phyloP scores from a whole-genome alignment of 2,797 vertebrate genomes.

The Sphenodon punctatus region DNA sequence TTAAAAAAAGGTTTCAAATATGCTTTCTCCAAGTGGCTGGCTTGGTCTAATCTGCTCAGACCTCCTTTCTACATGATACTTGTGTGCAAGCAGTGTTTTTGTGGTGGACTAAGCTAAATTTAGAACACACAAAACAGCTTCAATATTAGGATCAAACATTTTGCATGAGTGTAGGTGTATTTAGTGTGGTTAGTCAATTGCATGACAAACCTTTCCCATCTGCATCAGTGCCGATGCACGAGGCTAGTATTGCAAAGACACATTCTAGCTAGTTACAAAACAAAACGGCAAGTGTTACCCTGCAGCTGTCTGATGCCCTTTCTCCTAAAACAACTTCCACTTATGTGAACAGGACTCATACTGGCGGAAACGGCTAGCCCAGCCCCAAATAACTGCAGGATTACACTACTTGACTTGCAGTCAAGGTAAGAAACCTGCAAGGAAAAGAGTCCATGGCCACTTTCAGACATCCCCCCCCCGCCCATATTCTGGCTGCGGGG shows the following conservation, averaged over 20 bases:
- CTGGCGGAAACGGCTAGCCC: no score
- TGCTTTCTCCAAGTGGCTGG: neutral
- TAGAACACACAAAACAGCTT: neutral
- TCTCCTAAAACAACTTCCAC: no score
- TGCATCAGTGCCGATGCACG: neutral
- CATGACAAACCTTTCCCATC: neutral
- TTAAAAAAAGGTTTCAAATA: neutral
- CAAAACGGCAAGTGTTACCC: no score
- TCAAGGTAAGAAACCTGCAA: neutral
- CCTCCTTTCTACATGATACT: accelerated
- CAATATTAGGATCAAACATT: neutral
- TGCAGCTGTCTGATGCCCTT: no score
- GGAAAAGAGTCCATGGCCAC: no score
- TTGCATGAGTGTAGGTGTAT: neutral
- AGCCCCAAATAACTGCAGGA: no score
- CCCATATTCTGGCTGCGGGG: no score
- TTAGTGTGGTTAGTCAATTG: neutral
- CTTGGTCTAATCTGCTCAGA: neutral
- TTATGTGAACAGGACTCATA: no score
- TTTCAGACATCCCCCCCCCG: no score
- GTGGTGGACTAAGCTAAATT: neutral
- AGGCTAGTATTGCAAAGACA: neutral
- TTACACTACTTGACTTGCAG: no score
- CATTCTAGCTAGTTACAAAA: no score
- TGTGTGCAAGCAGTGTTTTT: accelerated